These are phyloP conservation scores for Aspidiotus destructor DNA, from an alignment of 2,888 invertebrate genomes.

Conservation along the genomic window DNA sequence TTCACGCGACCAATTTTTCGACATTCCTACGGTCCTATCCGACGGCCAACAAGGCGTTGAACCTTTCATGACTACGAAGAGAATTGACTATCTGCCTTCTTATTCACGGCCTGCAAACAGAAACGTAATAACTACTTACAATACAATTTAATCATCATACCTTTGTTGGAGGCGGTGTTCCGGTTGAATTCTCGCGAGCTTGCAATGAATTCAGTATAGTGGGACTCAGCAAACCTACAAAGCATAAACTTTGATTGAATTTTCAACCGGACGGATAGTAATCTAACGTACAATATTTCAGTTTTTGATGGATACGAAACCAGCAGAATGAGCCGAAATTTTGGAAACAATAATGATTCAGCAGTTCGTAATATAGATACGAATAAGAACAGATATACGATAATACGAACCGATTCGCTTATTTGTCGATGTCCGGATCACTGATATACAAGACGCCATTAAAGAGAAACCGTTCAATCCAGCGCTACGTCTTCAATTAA, in stretches of 20 bases:
- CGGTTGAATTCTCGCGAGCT: conserved; percentile 27
- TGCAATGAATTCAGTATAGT: conserved; percentile 25
- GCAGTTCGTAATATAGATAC: too few species aligned
- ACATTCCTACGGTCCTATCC: background rate
- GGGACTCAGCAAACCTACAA: conserved; percentile 29
- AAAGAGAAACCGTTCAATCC: too few species aligned
- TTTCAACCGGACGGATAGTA: conserved; percentile 21
- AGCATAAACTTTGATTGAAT: conserved; percentile 5
- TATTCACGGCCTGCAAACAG: conserved; percentile 22
- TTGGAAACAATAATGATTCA: too few species aligned
- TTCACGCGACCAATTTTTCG: conserved; percentile 21
- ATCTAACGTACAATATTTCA: too few species aligned
- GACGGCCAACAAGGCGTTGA: background rate
- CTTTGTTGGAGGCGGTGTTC: conserved; percentile 28
- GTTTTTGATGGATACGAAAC: too few species aligned
- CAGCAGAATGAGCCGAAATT: too few species aligned
- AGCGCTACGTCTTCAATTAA: too few species aligned
- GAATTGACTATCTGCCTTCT: background rate
- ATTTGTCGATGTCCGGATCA: too few species aligned
- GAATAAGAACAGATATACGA: too few species aligned
- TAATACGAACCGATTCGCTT: too few species aligned
- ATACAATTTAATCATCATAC: conserved; percentile 17
- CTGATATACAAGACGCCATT: too few species aligned
- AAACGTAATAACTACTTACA: conserved; percentile 25
- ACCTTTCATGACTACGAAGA: background rate